Evolutionary conservation across 2,113 vertebrate species (phyloP).

Genomic region (Alouatta palliata): DNA sequence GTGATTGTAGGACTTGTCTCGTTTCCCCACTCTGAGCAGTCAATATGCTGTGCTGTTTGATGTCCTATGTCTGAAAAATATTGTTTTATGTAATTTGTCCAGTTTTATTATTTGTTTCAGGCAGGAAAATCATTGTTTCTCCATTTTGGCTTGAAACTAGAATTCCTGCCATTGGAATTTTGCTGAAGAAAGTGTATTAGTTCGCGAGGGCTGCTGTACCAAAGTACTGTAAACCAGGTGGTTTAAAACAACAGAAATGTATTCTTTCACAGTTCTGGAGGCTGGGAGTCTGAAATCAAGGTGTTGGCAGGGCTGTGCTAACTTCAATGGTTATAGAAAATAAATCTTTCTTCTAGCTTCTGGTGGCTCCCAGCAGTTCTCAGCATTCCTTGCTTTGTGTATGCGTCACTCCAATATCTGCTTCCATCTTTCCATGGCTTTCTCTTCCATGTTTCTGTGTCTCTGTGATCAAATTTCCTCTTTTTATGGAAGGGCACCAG

Average conservation of each 20-base stretch:
- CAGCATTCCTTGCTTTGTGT: background rate
- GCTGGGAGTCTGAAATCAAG: background rate
- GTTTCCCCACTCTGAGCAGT: background rate
- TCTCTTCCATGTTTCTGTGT: background rate
- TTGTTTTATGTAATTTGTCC: background rate
- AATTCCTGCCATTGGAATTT: background rate
- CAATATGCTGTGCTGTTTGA: background rate
- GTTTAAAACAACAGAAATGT: background rate
- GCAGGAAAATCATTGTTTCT: background rate
- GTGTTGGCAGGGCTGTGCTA: background rate
- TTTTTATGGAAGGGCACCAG: background rate
- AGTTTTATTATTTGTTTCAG: background rate
- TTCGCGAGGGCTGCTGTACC: background rate
- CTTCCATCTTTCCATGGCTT: background rate
- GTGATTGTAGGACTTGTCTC: background rate
- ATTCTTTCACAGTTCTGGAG: background rate
- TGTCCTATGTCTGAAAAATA: background rate
- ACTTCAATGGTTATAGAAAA: background rate
- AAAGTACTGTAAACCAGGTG: background rate
- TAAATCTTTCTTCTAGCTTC: background rate
- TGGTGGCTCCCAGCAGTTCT: background rate
- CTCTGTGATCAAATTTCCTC: background rate
- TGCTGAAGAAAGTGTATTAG: slow-evolving; percentile 1
- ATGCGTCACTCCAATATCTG: background rate
- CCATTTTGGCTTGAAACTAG: background rate